phyloP scores from a whole-genome alignment of 2,888 invertebrate genomes.

The Papilio demoleus region DNA sequence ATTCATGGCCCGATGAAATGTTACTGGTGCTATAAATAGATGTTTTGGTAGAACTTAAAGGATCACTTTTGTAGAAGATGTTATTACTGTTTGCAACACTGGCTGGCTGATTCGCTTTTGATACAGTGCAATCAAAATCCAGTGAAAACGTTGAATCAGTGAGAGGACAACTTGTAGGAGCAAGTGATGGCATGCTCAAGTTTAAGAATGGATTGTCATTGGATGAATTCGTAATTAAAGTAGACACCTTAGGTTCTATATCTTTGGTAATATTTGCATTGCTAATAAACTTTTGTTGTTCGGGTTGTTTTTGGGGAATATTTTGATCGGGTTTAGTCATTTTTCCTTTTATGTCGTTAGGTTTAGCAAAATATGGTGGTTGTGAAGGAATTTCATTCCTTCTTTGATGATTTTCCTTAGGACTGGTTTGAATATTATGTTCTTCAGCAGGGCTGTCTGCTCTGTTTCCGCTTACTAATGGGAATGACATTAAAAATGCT shows the following conservation, averaged over 20 bases:
- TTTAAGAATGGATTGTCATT: constrained; percentile 75
- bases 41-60: constrained; percentile 70
- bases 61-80: constrained; percentile 75
- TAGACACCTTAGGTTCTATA: constrained; percentile 53
- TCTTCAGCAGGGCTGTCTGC: constrained; percentile 80
- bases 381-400: constrained; percentile 55
- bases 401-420: constrained; percentile 50
- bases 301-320: constrained; percentile 57
- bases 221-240: constrained; percentile 51
- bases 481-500: constrained; percentile 90
- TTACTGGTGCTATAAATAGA: constrained; percentile 77
- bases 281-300: constrained; percentile 59
- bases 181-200: constrained; percentile 68
- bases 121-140: constrained; percentile 74
- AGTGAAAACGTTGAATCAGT: constrained; percentile 66
- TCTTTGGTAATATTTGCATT: constrained; percentile 53
- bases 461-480: constrained; percentile 85
- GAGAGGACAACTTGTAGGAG: constrained; percentile 64
- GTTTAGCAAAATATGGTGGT: constrained; percentile 61
- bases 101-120: constrained; percentile 64
- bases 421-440: constrained; percentile 51
- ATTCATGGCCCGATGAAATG: constrained; percentile 75
- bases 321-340: constrained; percentile 51
- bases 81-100: constrained; percentile 64
- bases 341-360: constrained; percentile 54